Conservation (phyloP, 1,140 invertebrate genomes). For the Drosophila melanogaster region DNA sequence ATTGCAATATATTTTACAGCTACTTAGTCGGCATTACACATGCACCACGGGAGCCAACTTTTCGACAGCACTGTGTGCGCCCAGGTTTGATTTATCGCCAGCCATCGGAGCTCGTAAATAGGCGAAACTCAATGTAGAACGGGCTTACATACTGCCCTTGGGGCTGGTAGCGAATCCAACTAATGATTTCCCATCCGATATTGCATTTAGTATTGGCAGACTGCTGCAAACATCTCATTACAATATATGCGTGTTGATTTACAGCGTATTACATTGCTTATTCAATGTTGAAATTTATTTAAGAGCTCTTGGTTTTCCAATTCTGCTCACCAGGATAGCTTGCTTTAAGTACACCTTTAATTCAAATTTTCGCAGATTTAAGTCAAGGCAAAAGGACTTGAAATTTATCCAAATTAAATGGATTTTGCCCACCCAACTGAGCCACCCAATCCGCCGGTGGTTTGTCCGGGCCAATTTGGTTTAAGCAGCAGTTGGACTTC, state of each 20-base stretch:
- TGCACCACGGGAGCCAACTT: slow-evolving; percentile 41
- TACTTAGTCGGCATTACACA: slow-evolving; percentile 45
- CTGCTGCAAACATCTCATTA: not conserved
- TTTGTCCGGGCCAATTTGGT: slow-evolving; percentile 18
- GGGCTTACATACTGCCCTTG: slow-evolving; percentile 20
- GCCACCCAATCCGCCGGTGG: not conserved
- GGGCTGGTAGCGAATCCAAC: not conserved
- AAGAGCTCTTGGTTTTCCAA: too few species aligned
- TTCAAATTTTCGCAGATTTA: not conserved
- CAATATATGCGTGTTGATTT: not conserved
- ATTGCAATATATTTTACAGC: slow-evolving; percentile 62
- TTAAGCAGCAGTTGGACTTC: slow-evolving; percentile 13
- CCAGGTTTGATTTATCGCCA: slow-evolving; percentile 57
- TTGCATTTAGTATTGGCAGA: not conserved
- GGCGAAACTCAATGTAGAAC: slow-evolving; percentile 20
- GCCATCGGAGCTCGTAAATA: slow-evolving; percentile 47
- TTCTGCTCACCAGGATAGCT: too few species aligned
- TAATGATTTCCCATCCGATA: slow-evolving; percentile 4
- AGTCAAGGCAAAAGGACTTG: not conserved
- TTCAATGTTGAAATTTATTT: too few species aligned
- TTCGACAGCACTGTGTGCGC: slow-evolving; percentile 45
- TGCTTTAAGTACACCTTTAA: too few species aligned
- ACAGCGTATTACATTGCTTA: too few species aligned
- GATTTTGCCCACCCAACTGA: not conserved
- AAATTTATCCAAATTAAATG: slow-evolving; percentile 11